phyloP scores from a whole-genome alignment of 2,113 vertebrate genomes.

The Myxocyprinus asiaticus region DNA sequence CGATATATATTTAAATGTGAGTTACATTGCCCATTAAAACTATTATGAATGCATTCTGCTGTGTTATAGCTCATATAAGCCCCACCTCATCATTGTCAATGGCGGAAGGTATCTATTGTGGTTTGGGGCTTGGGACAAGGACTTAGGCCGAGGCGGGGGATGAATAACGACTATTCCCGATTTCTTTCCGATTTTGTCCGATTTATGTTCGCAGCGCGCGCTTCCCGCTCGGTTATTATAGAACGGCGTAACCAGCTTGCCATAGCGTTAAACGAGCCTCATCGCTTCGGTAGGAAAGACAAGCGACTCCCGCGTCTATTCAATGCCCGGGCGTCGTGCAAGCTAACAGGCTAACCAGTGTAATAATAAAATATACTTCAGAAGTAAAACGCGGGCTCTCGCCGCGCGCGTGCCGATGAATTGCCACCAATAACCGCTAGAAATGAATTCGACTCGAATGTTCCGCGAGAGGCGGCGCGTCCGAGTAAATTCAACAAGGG shows the following conservation, averaged over 20 bases:
- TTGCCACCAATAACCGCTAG: neutral
- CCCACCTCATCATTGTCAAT: constrained; percentile 55
- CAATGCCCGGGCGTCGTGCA: constrained; percentile 28
- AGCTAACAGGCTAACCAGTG: constrained; percentile 33
- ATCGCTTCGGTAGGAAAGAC: neutral
- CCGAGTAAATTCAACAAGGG: constrained; percentile 66
- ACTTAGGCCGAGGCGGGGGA: constrained; percentile 71
- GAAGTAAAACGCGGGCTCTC: neutral
- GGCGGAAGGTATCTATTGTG: constrained; percentile 77
- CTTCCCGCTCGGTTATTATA: neutral
- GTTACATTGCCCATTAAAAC: constrained; percentile 53
- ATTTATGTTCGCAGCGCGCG: neutral
- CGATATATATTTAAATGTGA: constrained; percentile 73
- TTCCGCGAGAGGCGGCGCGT: neutral
- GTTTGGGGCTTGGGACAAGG: constrained; percentile 70
- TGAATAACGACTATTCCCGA: constrained; percentile 45
- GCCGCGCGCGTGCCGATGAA: neutral
- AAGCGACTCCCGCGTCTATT: constrained; percentile 11
- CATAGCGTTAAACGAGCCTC: neutral
- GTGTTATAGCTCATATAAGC: constrained; percentile 38
- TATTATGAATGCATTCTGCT: constrained; percentile 3
- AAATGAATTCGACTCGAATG: neutral
- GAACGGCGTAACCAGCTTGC: neutral
- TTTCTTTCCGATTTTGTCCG: neutral
- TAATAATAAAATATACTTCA: neutral